Evolutionary conservation across 2,888 invertebrate genomes (phyloP).

Genomic region (Protophormia terraenovae): DNA sequence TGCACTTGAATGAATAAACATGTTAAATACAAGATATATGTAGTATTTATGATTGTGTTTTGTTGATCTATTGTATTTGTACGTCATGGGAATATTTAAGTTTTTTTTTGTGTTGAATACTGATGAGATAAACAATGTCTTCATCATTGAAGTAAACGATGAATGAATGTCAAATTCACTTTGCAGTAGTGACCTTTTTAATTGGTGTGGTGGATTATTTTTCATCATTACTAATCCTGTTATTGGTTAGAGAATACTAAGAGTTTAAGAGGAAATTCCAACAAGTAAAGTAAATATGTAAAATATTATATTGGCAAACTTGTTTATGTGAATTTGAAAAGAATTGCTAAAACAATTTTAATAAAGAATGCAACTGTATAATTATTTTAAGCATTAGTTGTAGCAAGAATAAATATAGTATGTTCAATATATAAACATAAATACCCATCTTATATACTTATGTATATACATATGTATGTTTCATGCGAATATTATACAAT

Average conservation of each 20-base stretch:
- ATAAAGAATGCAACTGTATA: background rate
- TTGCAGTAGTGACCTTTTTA: constrained; percentile 29
- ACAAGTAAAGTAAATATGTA: background rate
- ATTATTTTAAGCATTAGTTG: background rate
- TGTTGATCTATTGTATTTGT: too few relatives aligned
- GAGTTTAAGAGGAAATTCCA: background rate
- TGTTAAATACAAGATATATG: constrained; percentile 32
- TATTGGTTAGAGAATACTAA: constrained; percentile 18
- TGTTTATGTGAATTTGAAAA: background rate
- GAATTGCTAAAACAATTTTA: constrained; percentile 3
- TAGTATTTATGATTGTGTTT: constrained; percentile 37
- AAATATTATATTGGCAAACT: too few relatives aligned
- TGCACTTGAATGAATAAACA: constrained; percentile 65
- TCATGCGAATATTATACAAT: too few relatives aligned
- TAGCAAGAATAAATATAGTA: background rate
- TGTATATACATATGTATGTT: background rate
- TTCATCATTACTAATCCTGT: constrained; percentile 44
- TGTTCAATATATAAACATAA: background rate
- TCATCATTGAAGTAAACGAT: background rate
- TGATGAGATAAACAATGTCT: constrained; percentile 36
- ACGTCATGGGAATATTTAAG: constrained; percentile 62
- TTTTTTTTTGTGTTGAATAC: constrained; percentile 18
- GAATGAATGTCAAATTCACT: constrained; percentile 34
- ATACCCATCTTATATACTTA: background rate
- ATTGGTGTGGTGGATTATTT: constrained; percentile 57